A percentile compares a stretch with the other conserved stretches of the same genome.
These are phyloP conservation scores for Lutraria rhynchaena DNA, from an alignment of 1,140 invertebrate genomes.

Conservation along the genomic window DNA sequence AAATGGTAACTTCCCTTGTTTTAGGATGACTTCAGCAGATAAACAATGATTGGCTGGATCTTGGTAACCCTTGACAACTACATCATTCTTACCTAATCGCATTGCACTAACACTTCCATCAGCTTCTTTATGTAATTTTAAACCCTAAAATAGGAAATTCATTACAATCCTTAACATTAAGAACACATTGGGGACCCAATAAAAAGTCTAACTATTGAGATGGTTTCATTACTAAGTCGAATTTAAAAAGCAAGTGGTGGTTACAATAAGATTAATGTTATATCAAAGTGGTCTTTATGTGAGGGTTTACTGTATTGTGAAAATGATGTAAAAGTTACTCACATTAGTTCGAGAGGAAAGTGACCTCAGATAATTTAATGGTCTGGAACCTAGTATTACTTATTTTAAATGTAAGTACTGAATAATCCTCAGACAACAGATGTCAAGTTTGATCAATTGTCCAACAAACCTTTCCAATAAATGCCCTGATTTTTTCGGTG, in stretches of 20 bases:
- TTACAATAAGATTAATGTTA: too few relatives aligned
- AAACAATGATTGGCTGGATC: slow-evolving; percentile 67
- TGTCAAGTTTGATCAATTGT: too few relatives aligned
- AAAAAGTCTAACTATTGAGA: background rate
- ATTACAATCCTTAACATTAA: background rate
- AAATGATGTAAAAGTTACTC: too few relatives aligned
- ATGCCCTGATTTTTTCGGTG: slow-evolving; percentile 60
- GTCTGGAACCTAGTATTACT: too few relatives aligned
- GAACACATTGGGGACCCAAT: background rate
- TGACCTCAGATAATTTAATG: too few relatives aligned
- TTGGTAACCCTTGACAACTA: slow-evolving; percentile 63
- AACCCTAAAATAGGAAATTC: slow-evolving; percentile 62
- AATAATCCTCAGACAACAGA: too few relatives aligned
- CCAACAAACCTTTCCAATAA: slow-evolving; percentile 69
- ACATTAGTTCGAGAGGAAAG: too few relatives aligned
- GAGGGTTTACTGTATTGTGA: too few relatives aligned
- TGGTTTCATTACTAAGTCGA: too few relatives aligned
- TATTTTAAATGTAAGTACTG: too few relatives aligned
- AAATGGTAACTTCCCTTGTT: slow-evolving; percentile 56
- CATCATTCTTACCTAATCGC: slow-evolving; percentile 58
- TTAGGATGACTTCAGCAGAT: slow-evolving; percentile 67
- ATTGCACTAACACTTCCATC: slow-evolving; percentile 66
- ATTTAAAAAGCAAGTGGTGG: too few relatives aligned
- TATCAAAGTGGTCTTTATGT: too few relatives aligned
- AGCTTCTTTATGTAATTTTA: slow-evolving; percentile 56